phyloP scores from a whole-genome alignment of 2,113 vertebrate genomes.

The Mobula birostris region DNA sequence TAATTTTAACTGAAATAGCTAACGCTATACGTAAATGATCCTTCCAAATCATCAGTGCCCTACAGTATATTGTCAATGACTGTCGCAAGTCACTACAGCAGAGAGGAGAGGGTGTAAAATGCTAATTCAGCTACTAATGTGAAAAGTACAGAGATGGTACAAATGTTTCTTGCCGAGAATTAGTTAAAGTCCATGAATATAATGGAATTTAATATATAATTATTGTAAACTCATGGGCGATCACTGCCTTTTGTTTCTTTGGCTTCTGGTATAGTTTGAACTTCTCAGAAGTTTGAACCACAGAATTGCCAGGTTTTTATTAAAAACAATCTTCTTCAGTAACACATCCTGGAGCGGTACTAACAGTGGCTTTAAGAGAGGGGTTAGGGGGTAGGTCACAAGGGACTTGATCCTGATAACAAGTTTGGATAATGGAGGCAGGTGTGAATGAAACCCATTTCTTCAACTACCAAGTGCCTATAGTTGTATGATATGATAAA shows the following conservation, averaged over 20 bases:
- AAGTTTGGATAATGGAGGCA: not conserved
- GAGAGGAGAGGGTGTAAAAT: not conserved
- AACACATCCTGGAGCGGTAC: too few species aligned
- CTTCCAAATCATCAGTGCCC: not conserved
- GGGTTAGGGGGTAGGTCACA: not conserved
- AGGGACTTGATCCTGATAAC: not conserved
- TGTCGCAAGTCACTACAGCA: not conserved
- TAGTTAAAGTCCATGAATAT: not conserved
- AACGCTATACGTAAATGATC: not conserved
- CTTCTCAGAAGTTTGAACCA: not conserved
- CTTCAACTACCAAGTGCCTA: not conserved
- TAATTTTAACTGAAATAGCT: not conserved
- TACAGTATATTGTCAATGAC: not conserved
- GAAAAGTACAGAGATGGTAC: not conserved
- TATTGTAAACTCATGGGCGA: not conserved
- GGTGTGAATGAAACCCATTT: not conserved
- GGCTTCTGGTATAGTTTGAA: not conserved
- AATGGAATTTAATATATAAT: not conserved
- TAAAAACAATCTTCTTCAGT: not conserved
- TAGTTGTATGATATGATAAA: not conserved
- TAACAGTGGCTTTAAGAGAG: not conserved
- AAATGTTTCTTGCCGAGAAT: not conserved
- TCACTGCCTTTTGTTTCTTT: not conserved
- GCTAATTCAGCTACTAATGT: not conserved
- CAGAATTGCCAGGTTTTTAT: not conserved